Base-by-base conservation (phyloP, 2,888 invertebrate genomes). In the Xestobium rufovillosum region DNA sequence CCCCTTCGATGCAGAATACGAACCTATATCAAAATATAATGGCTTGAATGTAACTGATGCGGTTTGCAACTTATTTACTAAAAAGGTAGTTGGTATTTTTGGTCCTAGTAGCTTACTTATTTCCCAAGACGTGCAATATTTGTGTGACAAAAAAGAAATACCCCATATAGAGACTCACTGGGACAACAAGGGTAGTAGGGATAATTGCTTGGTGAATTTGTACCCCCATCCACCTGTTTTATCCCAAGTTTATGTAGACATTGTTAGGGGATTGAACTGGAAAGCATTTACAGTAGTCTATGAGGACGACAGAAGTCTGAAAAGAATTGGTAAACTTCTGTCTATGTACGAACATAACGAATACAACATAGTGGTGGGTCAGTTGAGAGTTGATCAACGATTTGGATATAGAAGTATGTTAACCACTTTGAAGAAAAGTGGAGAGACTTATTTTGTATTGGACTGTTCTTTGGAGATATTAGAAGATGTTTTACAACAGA, bases 261-360 rank as follows among this genome's bases (percentile, higher is more conserved):
- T 90, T 35, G 76, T 91, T 3, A 65, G 68, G 36, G 70, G 73
- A 6, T 80, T 80, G 67, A 75, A 75, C 27, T 94, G 92, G 92
- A 76, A 74, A 43, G 72, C 75, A 15, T 89, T 88, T 57, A 85
- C 85, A 15, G 75, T 94, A 44, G 71, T 94, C 40, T 94, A 91
- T 61, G 89, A 92, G 63, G 43, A 46, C 15, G 41, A 78, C 33
- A 80, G 83, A 53, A 78, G 82, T 55, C 68, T 92, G 32, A 69
- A 80, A 4, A 74, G 79, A 34, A 69, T 86, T 16, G 79, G 82
- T 53, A 78, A 78, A 47, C 67, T 91, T 29, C 61, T 90, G 28
- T 78, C 80, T 53, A 72, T 79, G 55, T 76, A 80, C 55, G 73
- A 73, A 40, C 66, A 71, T 0, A 71, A 67, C 10, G 45, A 42